Conservation (phyloP, 2,888 invertebrate genomes). For the Sesia apiformis region DNA sequence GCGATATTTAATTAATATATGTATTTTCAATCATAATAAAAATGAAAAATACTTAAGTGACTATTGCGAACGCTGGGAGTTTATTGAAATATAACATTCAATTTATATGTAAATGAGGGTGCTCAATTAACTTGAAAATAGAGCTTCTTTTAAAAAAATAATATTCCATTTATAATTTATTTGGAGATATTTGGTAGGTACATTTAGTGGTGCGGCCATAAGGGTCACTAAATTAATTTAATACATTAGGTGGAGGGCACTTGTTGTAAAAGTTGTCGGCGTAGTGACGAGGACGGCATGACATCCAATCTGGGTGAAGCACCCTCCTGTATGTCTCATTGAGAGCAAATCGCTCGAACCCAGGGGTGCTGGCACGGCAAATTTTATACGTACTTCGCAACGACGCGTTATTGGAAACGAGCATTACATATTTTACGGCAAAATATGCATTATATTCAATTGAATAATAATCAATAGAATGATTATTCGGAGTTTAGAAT, state of each 20-base stretch:
- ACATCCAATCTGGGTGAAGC: conserved; percentile 58
- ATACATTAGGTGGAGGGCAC: conserved; percentile 36
- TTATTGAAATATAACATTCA: too few species aligned
- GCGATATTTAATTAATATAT: too few species aligned
- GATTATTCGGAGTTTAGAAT: too few species aligned
- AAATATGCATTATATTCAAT: too few species aligned
- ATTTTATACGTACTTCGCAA: not conserved
- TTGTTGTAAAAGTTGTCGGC: conserved; percentile 23
- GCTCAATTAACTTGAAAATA: too few species aligned
- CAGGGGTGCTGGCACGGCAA: conserved; percentile 6
- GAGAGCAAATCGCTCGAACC: conserved; percentile 47
- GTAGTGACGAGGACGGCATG: conserved; percentile 23
- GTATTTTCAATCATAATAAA: too few species aligned
- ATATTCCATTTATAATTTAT: not conserved
- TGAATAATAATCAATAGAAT: too few species aligned
- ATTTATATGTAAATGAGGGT: too few species aligned
- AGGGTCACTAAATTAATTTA: conserved; percentile 48
- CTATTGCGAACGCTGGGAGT: too few species aligned
- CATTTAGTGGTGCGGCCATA: conserved; percentile 16
- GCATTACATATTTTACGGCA: too few species aligned
- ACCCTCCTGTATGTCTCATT: conserved; percentile 50
- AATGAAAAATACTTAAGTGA: too few species aligned
- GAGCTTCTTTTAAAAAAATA: not conserved
- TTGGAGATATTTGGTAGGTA: not conserved
- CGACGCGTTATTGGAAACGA: not conserved